phyloP scores from a whole-genome alignment of 2,888 invertebrate species.

The Rapana venosa region DNA sequence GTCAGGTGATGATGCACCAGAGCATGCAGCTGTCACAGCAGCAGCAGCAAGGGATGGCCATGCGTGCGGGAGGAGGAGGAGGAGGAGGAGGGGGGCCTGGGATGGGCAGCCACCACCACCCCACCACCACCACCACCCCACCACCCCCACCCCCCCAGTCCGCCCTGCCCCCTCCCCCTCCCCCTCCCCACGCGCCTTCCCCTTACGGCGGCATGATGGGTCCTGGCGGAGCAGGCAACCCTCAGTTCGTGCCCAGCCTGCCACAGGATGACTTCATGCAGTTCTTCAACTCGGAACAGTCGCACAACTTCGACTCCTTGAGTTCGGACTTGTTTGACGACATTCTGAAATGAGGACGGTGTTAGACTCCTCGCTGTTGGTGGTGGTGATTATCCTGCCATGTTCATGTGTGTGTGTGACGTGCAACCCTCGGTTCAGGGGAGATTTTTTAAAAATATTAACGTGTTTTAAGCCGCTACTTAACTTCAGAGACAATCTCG shows the following conservation, averaged over 20 bases:
- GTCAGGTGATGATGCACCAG: slow-evolving; percentile 71
- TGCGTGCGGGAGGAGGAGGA: neutral
- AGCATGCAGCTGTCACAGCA: slow-evolving; percentile 79
- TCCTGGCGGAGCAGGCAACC: slow-evolving; percentile 52
- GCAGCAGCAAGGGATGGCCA: slow-evolving; percentile 51
- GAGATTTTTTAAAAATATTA: too few species aligned
- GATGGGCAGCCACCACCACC: neutral
- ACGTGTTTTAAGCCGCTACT: too few species aligned
- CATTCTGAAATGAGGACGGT: slow-evolving; percentile 56
- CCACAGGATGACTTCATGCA: slow-evolving; percentile 85
- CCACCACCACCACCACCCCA: neutral
- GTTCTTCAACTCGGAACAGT: slow-evolving; percentile 87
- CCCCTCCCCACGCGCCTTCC: slow-evolving; percentile 25
- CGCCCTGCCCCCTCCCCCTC: slow-evolving; percentile 26
- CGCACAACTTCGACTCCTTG: slow-evolving; percentile 83
- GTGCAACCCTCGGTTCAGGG: neutral
- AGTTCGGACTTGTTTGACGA: slow-evolving; percentile 81
- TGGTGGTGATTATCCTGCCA: neutral
- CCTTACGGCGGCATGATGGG: slow-evolving; percentile 45
- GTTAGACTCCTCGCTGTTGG: neutral
- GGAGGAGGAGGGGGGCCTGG: neutral
- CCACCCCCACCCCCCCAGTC: slow-evolving; percentile 18
- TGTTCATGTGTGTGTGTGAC: neutral
- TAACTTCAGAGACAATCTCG: too few species aligned
- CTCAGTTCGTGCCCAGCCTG: slow-evolving; percentile 46